Base-by-base conservation (phyloP, 2,888 invertebrate species). In the Diplolepis rosae region DNA sequence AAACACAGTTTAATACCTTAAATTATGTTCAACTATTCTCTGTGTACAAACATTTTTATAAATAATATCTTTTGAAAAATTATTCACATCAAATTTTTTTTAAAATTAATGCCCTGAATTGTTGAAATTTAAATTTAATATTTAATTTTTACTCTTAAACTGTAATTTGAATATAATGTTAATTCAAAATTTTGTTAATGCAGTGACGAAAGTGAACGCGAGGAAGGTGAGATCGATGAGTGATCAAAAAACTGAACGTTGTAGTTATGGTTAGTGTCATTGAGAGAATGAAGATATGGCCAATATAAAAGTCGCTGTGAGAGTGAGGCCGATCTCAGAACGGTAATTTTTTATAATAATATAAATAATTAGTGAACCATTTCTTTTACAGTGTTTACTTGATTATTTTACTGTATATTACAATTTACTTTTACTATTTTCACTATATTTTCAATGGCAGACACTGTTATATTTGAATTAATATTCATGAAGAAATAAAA, bases 311-410 rank as follows among this genome's bases (percentile, higher is more conserved):
- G 91, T 93, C 81, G 92, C 92, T 18, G 91, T 93, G 66, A 89
- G 93, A 80, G 91, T 93, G 30, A 90, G 93, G 77, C 93, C 93
- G 13, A 90, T 93, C 83, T 92, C 92, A 24, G 90, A 91, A 77
- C 92, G 92, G 93, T 92, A 89, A 89, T 90, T 83, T 68, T 50
- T 18, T 39, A 48, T n/a, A 13, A 15, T 32, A 13, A 15, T 9
- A n/a, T n/a, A n/a, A n/a, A n/a, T n/a, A n/a, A n/a, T n/a, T n/a
- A n/a, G n/a, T n/a, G n/a, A n/a, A n/a, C n/a, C n/a, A n/a, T n/a
- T n/a, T n/a, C n/a, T n/a, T n/a, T n/a, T n/a, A n/a, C n/a, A n/a
- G n/a, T n/a, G n/a, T n/a, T n/a, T n/a, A n/a, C n/a, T n/a, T n/a
- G n/a, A n/a, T n/a, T n/a, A n/a, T n/a, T n/a, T n/a, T n/a, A n/a